Conservation (phyloP, 2,797 vertebrate species). For the Artibeus lituratus region DNA sequence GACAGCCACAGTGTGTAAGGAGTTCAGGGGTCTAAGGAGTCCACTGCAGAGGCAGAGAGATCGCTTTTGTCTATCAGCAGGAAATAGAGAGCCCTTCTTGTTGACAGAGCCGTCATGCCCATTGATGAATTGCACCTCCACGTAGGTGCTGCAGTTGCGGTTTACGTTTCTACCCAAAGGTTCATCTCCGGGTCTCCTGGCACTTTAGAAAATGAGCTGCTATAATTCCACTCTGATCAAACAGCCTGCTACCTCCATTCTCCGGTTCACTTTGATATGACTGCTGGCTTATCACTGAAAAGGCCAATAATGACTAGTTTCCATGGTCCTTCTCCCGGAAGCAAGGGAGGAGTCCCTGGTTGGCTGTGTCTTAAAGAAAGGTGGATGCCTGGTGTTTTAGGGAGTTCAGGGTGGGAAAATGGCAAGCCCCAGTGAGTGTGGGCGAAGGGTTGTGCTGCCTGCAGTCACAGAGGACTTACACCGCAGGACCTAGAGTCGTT, state of each 20-base stretch:
- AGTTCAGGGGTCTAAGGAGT: neutral
- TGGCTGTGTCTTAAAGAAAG: neutral
- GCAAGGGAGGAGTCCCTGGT: neutral
- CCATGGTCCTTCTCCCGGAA: neutral
- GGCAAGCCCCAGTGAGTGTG: neutral
- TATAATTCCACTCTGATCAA: constrained; percentile 55
- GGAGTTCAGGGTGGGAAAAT: neutral
- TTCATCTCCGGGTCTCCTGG: constrained; percentile 70
- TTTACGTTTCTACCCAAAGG: constrained; percentile 38
- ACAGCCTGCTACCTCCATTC: neutral
- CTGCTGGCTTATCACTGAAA: neutral
- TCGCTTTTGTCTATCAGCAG: neutral
- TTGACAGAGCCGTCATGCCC: neutral
- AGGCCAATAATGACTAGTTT: neutral
- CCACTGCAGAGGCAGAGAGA: neutral
- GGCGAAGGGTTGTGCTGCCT: neutral
- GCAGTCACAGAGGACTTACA: neutral
- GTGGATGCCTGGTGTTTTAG: neutral
- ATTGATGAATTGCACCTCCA: constrained; percentile 49
- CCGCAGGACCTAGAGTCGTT: neutral
- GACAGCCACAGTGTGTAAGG: neutral
- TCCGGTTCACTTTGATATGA: neutral
- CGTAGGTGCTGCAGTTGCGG: neutral
- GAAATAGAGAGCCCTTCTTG: neutral
- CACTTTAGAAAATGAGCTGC: constrained; percentile 77